Evolutionary conservation across 2,888 invertebrate genomes (phyloP).

Genomic region (Pristionchus maxplancki): DNA sequence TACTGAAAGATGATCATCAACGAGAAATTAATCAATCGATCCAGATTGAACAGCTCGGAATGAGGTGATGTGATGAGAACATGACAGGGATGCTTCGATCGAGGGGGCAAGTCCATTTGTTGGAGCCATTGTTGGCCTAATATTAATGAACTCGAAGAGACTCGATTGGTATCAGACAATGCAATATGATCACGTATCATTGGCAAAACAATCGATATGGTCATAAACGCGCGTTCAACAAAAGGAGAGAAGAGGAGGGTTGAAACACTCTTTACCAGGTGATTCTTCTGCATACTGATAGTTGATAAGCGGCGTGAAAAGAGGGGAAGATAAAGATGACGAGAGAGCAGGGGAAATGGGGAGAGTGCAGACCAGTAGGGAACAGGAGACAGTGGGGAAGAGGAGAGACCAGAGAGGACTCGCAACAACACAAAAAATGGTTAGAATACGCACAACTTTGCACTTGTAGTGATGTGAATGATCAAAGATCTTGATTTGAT

Average conservation of each 20-base stretch:
- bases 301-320: slow-evolving; percentile 14
- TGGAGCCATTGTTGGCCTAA: too few species aligned
- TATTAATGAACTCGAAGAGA: too few species aligned
- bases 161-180: too few species aligned
- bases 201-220: not conserved
- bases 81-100: too few species aligned
- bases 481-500: not conserved
- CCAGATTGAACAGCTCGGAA: too few species aligned
- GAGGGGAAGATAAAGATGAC: not conserved
- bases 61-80: too few species aligned
- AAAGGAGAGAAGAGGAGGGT: not conserved
- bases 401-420: not conserved
- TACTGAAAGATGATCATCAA: not conserved
- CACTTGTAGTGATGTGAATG: not conserved
- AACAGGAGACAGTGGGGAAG: not conserved
- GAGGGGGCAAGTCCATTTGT: too few species aligned
- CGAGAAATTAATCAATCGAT: too few species aligned
- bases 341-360: not conserved
- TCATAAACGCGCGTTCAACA: slow-evolving; percentile 5
- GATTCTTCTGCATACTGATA: slow-evolving; percentile 31
- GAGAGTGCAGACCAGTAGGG: not conserved
- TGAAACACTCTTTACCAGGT: slow-evolving; percentile 40
- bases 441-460: not conserved
- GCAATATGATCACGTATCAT: not conserved
- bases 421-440: not conserved